Evolutionary conservation across 2,888 invertebrate species (phyloP).

Genomic region (Pristionchus arcanus): DNA sequence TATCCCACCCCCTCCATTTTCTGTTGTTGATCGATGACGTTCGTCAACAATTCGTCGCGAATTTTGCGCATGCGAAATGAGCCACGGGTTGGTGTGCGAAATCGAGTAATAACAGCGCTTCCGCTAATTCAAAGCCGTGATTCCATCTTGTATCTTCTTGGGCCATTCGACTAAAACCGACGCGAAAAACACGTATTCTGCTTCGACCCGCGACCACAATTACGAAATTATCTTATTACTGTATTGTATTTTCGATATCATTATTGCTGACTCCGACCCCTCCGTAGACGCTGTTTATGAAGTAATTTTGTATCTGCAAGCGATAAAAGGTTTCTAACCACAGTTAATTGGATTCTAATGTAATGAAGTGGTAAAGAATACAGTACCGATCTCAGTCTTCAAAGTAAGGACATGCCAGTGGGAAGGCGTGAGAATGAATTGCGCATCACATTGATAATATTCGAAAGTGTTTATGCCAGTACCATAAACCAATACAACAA

Average conservation of each 20-base stretch:
- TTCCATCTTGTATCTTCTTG: background rate
- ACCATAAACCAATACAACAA: too few relatives aligned
- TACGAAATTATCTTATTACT: background rate
- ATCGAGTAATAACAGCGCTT: background rate
- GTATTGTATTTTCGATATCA: too few relatives aligned
- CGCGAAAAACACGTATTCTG: background rate
- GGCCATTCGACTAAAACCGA: conserved; percentile 28
- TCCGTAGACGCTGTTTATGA: conserved; percentile 3
- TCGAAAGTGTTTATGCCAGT: too few relatives aligned
- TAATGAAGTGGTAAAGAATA: background rate
- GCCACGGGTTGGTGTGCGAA: background rate
- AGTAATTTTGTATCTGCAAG: background rate
- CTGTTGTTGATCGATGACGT: background rate
- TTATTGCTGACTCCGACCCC: background rate
- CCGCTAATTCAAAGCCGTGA: conserved; percentile 47
- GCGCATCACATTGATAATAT: too few relatives aligned
- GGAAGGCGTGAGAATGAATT: too few relatives aligned
- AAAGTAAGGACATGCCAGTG: too few relatives aligned
- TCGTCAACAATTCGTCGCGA: background rate
- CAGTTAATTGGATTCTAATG: background rate
- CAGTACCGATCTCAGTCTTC: too few relatives aligned
- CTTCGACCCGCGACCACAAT: conserved; percentile 41
- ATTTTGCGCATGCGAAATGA: conserved; percentile 1
- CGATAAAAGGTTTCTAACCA: conserved; percentile 23
- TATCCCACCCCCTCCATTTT: background rate